phyloP scores from a whole-genome alignment of 2,113 vertebrate species.

The Grammomys dolichurus region DNA sequence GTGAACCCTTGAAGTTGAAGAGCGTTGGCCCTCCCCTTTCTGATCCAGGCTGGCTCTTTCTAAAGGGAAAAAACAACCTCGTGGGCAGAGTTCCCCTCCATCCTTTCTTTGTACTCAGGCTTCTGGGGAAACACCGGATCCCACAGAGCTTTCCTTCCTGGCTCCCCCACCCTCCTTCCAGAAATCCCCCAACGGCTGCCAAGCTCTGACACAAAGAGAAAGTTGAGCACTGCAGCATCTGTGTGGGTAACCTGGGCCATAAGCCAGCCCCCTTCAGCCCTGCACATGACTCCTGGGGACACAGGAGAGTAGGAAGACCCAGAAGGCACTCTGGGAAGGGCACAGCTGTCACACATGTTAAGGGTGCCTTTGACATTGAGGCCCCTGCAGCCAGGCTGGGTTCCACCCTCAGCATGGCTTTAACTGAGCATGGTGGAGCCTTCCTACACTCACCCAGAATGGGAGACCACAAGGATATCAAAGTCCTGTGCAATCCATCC shows the following conservation, averaged over 20 bases:
- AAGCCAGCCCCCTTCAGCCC: not conserved
- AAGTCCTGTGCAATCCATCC: no score
- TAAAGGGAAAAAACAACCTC: conserved; percentile 34
- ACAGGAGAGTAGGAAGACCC: not conserved
- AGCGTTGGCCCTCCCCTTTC: conserved; percentile 73
- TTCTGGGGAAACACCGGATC: conserved; percentile 57
- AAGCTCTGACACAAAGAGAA: conserved; percentile 76
- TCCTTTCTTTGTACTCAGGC: conserved; percentile 82
- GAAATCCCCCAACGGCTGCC: conserved; percentile 82
- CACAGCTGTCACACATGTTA: not conserved
- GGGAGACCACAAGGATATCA: no score
- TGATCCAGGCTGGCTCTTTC: not conserved
- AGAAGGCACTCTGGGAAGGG: not conserved
- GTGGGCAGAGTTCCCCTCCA: conserved; percentile 57
- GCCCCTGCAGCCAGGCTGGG: no score
- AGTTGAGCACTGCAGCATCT: not conserved
- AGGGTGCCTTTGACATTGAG: not conserved
- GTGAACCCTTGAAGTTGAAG: conserved; percentile 33
- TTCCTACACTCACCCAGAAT: no score
- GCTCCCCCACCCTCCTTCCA: conserved; percentile 63
- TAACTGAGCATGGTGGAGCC: not conserved
- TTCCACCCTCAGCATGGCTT: not conserved
- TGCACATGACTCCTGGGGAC: not conserved
- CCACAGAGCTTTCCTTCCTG: conserved; percentile 78
- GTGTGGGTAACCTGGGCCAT: not conserved